Base-by-base conservation (phyloP, 2,888 invertebrate genomes). In the Pyrrhosoma nymphula region DNA sequence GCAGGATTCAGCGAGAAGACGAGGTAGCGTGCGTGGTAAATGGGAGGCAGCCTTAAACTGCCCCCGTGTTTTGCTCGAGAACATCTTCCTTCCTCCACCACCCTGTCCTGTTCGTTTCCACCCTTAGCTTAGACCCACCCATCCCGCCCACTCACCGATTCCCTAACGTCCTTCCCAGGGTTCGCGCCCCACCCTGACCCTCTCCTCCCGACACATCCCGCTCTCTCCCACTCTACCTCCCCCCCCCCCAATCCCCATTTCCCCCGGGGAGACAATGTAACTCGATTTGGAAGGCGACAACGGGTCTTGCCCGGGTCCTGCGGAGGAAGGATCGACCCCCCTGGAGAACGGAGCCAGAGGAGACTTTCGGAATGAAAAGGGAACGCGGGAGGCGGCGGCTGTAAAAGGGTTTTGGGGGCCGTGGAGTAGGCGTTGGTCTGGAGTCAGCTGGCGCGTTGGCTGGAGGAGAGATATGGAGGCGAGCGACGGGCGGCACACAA, bases 271-370 rank as follows among this genome's bases (percentile, higher is more conserved):
- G 60, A 91, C 91, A 91, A 91, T 91, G 91, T 91, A 91, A 91
- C 91, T 91, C 91, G 91, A 91, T 91, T 91, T 91, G 56, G 91
- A 91, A 63, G 91, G 91, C 56, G 91, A 91, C 91, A 91, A 91
- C 91, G 60, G 91, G 63, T 20, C 91, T 16, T 20, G 60, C 91
- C 60, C 63, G 60, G 91, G 91, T 39, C 35, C 88, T 35, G 56
- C 35, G 56, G 20, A 90, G 90, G 30, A 60, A 60, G 56, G 82
- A 20, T 20, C 20, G 18, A 60, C 60, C 60, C 60, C 26, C 69
- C 69, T 26, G 6, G 4, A n/a, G 69, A 69, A 69, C 26, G n/a
- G 69, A 47, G 47, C 47, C 2, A 8, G 47, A 47, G 47, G 47
- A 47, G 69, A 69, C 39, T 88, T 35, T 20, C 26, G 88, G 23